Base-by-base conservation (phyloP, 2,888 invertebrate species). In the Thera britannica region DNA sequence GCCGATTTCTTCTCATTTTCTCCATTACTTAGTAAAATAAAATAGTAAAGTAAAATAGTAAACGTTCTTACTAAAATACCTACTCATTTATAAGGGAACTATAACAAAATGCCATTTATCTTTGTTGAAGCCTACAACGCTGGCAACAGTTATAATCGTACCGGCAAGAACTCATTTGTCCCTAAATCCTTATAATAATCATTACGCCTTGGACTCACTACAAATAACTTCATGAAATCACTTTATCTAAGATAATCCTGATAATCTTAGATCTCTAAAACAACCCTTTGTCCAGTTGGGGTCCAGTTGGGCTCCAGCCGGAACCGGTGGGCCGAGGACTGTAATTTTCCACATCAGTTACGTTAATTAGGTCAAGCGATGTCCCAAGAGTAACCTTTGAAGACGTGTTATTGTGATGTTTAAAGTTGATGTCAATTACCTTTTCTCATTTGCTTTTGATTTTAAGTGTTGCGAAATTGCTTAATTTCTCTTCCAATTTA, bases 321-420 rank as follows among this genome's bases (percentile, higher is more conserved):
- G 7, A 48, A 3, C 62, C 44, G 12, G 57, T 36, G 54, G 65
- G 48, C 58, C 65, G 12, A 49, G 58, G 64, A 35, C 55, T 58
- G 65, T 66, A 65, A 69, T 69, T 69, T 69, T 69, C 69, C 60
- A 70, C 63, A 60, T 57, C 63, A 66, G 62, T 70, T 54, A 60
- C 60, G 66, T 63, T 70, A 70, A 70, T 70, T 70, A 70, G 63
- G 70, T 66, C 66, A 66, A 66, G 34, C 64, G 48, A 12, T 7
- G 36, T 52, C 51, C 56, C 56, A 54, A 46, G 57, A 4, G 11
- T 12, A 35, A 49, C 65, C 63, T 59, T 51, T n/a, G 49, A 46
- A 9, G 68, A 61, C 58, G 58, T 64, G 68, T 48, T 62, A 34
- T 54, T 54, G 60, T 49, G 23, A 55, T 56, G 62, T 68, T 61